phyloP scores from a whole-genome alignment of 2,888 invertebrate genomes.

The Synergus japonicus region DNA sequence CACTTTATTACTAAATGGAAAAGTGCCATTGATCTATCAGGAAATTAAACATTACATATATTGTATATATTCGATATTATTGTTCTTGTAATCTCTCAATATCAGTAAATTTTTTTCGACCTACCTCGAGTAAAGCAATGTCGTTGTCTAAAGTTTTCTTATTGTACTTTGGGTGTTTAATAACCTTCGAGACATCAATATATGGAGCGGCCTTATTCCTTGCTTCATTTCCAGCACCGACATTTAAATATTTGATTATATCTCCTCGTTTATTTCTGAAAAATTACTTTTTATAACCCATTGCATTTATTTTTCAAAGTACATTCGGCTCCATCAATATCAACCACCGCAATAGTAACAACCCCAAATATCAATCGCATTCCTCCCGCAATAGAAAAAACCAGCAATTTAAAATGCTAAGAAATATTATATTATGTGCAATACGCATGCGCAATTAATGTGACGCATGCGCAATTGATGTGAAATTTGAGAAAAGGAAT shows the following conservation, averaged over 20 bases:
- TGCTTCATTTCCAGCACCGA: slow-evolving; percentile 53
- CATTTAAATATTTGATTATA: background rate
- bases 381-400: too few relatives aligned
- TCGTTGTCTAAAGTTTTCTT: slow-evolving; percentile 75
- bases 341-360: too few relatives aligned
- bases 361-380: too few relatives aligned
- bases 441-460: too few relatives aligned
- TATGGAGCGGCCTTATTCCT: slow-evolving; percentile 30
- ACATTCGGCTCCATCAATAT: too few relatives aligned
- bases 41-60: background rate
- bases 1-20: slow-evolving; percentile 26
- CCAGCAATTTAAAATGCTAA: too few relatives aligned
- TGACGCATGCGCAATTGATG: too few relatives aligned
- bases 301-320: background rate
- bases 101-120: background rate
- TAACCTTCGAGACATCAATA: slow-evolving; percentile 53
- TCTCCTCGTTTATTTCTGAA: background rate
- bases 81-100: too few relatives aligned
- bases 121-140: slow-evolving; percentile 75
- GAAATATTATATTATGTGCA: too few relatives aligned
- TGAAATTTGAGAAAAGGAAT: too few relatives aligned
- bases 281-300: background rate
- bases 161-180: slow-evolving; percentile 71
- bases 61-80: too few relatives aligned
- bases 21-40: background rate